Base-by-base conservation (phyloP, 2,888 invertebrate genomes). In the Lottia gigantea region DNA sequence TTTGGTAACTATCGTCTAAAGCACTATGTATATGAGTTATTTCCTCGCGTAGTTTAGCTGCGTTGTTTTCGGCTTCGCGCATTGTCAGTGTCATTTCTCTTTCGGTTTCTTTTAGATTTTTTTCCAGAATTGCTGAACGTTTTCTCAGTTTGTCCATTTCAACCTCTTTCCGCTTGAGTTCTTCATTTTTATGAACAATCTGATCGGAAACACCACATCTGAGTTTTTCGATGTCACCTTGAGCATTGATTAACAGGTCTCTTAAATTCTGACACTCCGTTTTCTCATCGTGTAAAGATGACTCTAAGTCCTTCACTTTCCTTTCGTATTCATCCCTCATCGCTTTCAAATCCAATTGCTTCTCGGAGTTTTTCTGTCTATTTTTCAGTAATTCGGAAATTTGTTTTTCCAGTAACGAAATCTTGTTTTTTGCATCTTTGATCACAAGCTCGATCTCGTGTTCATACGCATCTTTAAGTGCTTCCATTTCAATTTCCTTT, bases 401-500 rank as follows among this genome's bases (percentile, higher is more conserved):
- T 64, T 78, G 74, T 46, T 73, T 71, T 64, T 85, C 82, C 26
- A 83, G 72, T 66, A 74, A 73, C 7, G 62, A 68, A 12, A 86
- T 80, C 66, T 77, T 74, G 8, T 64, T 65, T 46, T 75, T 78
- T 4, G 86, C 86, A 65, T 87, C 87, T n/a, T 80, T 74, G 16
- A 83, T 72, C 8, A 85, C 82, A 3, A 80, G 45, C 14, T 75
- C 73, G 25, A 87, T 84, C 74, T 87, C 87, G 45, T 81, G 67
- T 71, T 87, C 87, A 71, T 86, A 87, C 0, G 86, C 83, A 2
- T 84, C 85, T 68, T 82, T 85, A 23, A 86, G 66, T 14, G 85
- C 84, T 45, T 86, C 87, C 6, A 86, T 76, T 71, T 87, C 87
- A 15, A 86, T 84, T 69, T 88, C 87, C 70, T 86, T 86, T 74